Conservation (phyloP, 64 coral and sea anemone genomes). For the Trachythela sp. region DNA sequence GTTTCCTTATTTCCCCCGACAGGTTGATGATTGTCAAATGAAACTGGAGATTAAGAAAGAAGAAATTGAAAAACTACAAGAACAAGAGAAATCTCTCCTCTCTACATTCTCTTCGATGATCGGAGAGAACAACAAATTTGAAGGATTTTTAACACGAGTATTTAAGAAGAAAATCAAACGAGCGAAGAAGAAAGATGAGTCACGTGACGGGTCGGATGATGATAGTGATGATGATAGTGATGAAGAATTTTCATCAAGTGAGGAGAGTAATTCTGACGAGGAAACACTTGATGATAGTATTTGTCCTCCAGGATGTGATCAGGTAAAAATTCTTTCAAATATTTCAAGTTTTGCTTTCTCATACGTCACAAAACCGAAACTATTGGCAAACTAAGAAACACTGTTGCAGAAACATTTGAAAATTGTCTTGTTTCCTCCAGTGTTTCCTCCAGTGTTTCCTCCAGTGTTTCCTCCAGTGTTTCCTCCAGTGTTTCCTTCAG, state of each 20-base stretch:
- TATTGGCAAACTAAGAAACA: no score
- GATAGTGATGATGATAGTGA: conserved; percentile 95
- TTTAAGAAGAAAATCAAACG: conserved; percentile 99
- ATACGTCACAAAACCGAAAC: no score
- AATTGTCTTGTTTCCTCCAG: no score
- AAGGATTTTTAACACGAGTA: conserved; percentile 79
- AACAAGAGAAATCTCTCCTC: conserved; percentile 87
- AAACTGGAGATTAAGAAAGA: conserved; percentile 79
- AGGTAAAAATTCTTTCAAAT: conserved; percentile 24
- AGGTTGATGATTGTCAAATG: conserved; percentile 96
- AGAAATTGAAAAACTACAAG: conserved; percentile 83
- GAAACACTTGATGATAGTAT: conserved; percentile 90
- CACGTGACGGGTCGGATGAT: conserved; percentile 84
- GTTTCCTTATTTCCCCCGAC: not conserved
- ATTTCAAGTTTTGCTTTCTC: not conserved
- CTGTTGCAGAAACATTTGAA: no score
- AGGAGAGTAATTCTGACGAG: conserved; percentile 80
- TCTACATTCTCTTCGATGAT: conserved; percentile 65
- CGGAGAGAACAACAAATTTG: conserved; percentile 98
- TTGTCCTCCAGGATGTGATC: conserved; percentile 91
- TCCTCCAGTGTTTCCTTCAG: no score
- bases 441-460: no score
- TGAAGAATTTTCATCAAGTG: conserved; percentile 93
- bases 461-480: no score
- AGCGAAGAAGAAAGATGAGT: conserved; percentile 85